phyloP scores from a whole-genome alignment of 2,113 vertebrate species.

The Edolisoma coerulescens region DNA sequence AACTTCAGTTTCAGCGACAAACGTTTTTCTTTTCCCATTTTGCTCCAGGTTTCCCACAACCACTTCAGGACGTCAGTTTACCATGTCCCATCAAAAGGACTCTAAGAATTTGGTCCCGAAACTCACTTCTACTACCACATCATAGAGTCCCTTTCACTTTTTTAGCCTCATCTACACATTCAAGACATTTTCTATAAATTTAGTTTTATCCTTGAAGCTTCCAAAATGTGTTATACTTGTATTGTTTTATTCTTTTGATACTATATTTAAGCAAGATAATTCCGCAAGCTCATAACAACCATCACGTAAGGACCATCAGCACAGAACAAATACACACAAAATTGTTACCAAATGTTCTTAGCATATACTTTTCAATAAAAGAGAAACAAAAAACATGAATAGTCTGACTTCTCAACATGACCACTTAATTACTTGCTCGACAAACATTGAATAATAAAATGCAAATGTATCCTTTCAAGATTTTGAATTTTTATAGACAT shows the following conservation, averaged over 20 bases:
- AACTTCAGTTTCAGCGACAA: neutral
- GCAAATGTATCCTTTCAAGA: slow-evolving; percentile 6
- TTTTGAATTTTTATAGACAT: neutral
- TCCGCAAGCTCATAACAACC: neutral
- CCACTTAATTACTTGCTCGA: slow-evolving; percentile 34
- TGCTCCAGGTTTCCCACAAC: neutral
- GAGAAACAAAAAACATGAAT: slow-evolving; percentile 4
- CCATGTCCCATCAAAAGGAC: neutral
- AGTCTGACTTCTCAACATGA: neutral
- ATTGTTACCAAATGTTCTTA: slow-evolving; percentile 51
- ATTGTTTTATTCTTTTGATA: neutral
- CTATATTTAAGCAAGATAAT: neutral
- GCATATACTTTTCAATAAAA: slow-evolving; percentile 7
- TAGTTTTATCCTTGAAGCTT: neutral
- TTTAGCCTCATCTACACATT: neutral
- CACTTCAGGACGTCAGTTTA: neutral
- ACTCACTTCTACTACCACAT: neutral
- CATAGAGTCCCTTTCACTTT: neutral
- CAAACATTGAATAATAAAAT: slow-evolving; percentile 28
- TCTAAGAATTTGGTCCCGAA: neutral
- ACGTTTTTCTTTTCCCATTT: neutral
- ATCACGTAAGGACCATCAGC: neutral
- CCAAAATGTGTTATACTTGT: neutral
- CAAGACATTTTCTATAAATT: neutral
- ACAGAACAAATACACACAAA: slow-evolving; percentile 23